Conservation (phyloP, 2,888 invertebrate species). For the Fragum fragum region DNA sequence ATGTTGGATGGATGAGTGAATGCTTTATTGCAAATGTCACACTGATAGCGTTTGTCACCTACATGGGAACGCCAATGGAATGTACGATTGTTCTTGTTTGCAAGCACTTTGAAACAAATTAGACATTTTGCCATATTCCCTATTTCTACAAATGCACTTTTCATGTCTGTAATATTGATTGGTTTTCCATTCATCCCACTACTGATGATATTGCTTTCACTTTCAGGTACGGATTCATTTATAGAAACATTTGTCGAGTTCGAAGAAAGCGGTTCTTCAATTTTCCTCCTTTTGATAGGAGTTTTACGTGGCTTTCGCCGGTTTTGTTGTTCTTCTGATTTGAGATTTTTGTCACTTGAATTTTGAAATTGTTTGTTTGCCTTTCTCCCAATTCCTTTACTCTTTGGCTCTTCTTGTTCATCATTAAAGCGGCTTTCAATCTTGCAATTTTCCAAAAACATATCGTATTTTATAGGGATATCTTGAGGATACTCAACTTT, state of each 20-base stretch:
- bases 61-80: constrained; percentile 67
- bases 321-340: constrained; percentile 7
- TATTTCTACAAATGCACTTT: constrained; percentile 65
- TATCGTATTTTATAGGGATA: constrained; percentile 1
- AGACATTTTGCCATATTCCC: constrained; percentile 66
- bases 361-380: neutral
- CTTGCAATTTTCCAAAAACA: neutral
- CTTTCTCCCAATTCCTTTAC: neutral
- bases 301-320: constrained; percentile 43
- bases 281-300: constrained; percentile 28
- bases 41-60: constrained; percentile 62
- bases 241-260: neutral
- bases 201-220: neutral
- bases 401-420: neutral
- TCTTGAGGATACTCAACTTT: neutral
- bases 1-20: constrained; percentile 76
- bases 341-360: neutral
- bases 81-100: constrained; percentile 63
- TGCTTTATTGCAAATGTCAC: constrained; percentile 75
- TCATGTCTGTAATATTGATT: constrained; percentile 47
- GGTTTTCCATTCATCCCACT: neutral
- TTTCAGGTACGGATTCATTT: neutral
- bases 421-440: neutral
- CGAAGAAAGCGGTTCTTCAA: neutral
- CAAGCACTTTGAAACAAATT: constrained; percentile 61